phyloP scores from a whole-genome alignment of 1,140 invertebrate species.

The Drosophila tristis region DNA sequence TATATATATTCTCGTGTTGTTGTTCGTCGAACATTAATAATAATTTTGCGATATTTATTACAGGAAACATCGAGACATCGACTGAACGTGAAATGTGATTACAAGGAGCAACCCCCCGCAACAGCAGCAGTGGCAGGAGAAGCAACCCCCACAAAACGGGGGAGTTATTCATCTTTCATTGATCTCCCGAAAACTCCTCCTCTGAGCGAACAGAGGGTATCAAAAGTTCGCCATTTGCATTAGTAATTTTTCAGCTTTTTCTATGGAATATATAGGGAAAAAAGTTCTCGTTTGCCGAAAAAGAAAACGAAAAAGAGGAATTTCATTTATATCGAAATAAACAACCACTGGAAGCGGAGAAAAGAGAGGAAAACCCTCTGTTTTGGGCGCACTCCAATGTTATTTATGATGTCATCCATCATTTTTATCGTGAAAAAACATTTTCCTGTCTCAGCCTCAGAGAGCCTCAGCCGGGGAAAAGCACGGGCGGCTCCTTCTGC shows the following conservation, averaged over 20 bases:
- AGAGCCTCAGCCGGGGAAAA: constrained; percentile 52
- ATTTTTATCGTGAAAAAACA: constrained; percentile 84
- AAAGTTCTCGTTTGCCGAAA: constrained; percentile 70
- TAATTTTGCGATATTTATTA: constrained; percentile 81
- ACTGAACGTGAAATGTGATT: constrained; percentile 78
- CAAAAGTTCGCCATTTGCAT: constrained; percentile 72
- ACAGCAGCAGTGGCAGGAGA: background rate
- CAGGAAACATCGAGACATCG: constrained; percentile 72
- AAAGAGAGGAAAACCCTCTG: constrained; percentile 59
- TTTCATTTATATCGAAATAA: constrained; percentile 84
- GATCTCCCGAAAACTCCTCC: constrained; percentile 39
- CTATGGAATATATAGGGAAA: constrained; percentile 48
- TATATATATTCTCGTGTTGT: constrained; percentile 20
- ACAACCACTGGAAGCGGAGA: constrained; percentile 72
- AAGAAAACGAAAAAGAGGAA: constrained; percentile 66
- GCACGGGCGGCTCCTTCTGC: constrained; percentile 42
- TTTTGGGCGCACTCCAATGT: constrained; percentile 81
- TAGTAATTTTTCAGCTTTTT: constrained; percentile 39
- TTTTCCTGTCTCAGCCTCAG: constrained; percentile 82
- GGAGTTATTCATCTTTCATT: constrained; percentile 54
- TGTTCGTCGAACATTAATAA: constrained; percentile 69
- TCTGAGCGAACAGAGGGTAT: constrained; percentile 52
- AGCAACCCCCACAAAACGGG: constrained; percentile 19
- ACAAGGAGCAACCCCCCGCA: constrained; percentile 55
- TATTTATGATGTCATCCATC: constrained; percentile 84